Conservation (phyloP, 2,888 invertebrate genomes). For the Tenthredo notha region DNA sequence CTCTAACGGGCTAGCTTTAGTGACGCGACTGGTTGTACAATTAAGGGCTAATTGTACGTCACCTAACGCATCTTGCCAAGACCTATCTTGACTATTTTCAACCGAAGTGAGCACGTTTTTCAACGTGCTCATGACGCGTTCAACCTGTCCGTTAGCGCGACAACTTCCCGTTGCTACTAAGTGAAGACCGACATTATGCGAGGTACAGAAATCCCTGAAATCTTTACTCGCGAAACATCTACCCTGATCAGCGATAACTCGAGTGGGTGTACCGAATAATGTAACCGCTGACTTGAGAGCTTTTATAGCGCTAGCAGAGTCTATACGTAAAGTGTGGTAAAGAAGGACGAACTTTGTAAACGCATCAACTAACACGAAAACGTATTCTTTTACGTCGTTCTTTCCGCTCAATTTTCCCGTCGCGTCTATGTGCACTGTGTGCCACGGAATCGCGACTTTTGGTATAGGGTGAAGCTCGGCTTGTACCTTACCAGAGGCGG, state of each 20-base stretch:
- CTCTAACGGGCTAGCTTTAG: slow-evolving; percentile 65
- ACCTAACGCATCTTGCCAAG: slow-evolving; percentile 67
- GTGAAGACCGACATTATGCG: slow-evolving; percentile 55
- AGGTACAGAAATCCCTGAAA: slow-evolving; percentile 44
- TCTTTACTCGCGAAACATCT: slow-evolving; percentile 48
- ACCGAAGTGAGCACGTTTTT: slow-evolving; percentile 64
- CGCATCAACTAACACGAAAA: slow-evolving; percentile 64
- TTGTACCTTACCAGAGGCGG: slow-evolving; percentile 64
- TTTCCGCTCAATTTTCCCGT: slow-evolving; percentile 63
- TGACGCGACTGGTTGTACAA: slow-evolving; percentile 62
- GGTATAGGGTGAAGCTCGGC: slow-evolving; percentile 69
- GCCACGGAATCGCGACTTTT: slow-evolving; percentile 65
- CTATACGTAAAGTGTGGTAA: slow-evolving; percentile 66
- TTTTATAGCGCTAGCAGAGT: slow-evolving; percentile 58
- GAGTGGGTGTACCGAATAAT: slow-evolving; percentile 53
- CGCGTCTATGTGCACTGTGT: slow-evolving; percentile 68
- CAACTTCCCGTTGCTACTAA: slow-evolving; percentile 62
- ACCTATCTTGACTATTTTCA: slow-evolving; percentile 56
- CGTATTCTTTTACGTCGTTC: slow-evolving; percentile 65
- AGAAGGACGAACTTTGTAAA: slow-evolving; percentile 66
- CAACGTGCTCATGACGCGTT: slow-evolving; percentile 61
- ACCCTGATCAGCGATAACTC: slow-evolving; percentile 56
- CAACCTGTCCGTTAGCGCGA: slow-evolving; percentile 66
- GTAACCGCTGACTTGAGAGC: slow-evolving; percentile 52
- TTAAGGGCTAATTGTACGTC: no score